Evolutionary conservation across 2,888 invertebrate species (phyloP), one percentile per base, ranked within the genome.

Genomic region (Brenthis hecate): DNA sequence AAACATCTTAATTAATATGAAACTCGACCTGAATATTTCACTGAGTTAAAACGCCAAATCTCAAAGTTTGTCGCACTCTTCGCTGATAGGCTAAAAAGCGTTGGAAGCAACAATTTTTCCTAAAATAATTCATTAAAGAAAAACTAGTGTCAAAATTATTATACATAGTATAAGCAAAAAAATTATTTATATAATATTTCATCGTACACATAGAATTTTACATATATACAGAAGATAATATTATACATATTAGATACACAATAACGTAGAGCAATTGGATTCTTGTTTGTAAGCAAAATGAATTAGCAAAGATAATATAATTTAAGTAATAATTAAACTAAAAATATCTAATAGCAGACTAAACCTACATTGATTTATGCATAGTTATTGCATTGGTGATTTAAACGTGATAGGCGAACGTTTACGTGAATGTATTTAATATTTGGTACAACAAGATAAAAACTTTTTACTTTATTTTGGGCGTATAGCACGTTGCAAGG

Each of bases 401-500:
- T 36, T 36, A 32, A 13, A 32, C 5, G n/a, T 56, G 14, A 14
- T 32, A 14, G 2, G 19, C n/a, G 11, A 23, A 13, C 13, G 13
- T 47, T 60, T 11, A 3, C n/a, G 19, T 4, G 19, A n/a, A 48
- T 14, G 48, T 48, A 47, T 8, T 48, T n/a, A 0, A 23, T 14
- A 54, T 28, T 54, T 48, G 23, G 13, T 43, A 43, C 13, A 58
- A 54, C 48, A 13, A 36, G 51, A 51, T 32, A 56, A 70, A 70
- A 23, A 28, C 13, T 43, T 54, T n/a, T 51, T 28, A 32, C 16
- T 58, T 56, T 55, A 66, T 66, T 67, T 65, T 55, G 48, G 58
- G 75, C 85, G 85, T 86, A 76, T 78, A 78, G 72, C 75, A 72
- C 78, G 81, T 83, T 69, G 83, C 89, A 89, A 90, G 91, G 89